A percentile compares a stretch with the other conserved stretches of the same genome.
Conservation (phyloP, 1,140 invertebrate species). For the Ridgeia piscesae region DNA sequence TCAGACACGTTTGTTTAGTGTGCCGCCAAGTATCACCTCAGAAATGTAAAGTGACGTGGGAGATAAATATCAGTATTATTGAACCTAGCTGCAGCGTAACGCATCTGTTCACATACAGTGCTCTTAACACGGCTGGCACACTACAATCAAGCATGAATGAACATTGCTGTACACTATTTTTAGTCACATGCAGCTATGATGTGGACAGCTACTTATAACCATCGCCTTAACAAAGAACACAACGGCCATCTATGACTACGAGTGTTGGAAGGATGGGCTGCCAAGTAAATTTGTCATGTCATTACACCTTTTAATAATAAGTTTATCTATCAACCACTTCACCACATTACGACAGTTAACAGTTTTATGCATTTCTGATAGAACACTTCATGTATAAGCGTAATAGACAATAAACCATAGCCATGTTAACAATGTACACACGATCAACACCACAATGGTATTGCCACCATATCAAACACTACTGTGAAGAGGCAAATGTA, state of each 20-base stretch:
- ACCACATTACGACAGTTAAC: background rate
- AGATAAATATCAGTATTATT: conserved; percentile 1
- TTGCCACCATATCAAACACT: background rate
- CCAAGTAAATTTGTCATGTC: background rate
- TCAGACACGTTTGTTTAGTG: background rate
- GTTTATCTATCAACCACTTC: background rate
- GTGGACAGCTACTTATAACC: background rate
- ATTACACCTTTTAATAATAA: conserved; percentile 5
- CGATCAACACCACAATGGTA: background rate
- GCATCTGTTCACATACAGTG: background rate
- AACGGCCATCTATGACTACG: background rate
- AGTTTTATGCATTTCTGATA: background rate
- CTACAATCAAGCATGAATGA: background rate
- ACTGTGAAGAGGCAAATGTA: background rate
- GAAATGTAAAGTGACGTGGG: background rate
- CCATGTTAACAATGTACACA: background rate
- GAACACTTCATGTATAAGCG: background rate
- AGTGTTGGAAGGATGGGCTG: background rate
- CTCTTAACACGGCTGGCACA: background rate
- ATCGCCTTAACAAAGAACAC: background rate
- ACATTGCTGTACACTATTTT: conserved; percentile 6
- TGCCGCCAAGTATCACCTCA: background rate
- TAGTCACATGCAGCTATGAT: background rate
- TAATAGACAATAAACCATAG: background rate
- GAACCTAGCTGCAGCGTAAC: background rate